A percentile compares a stretch with the other conserved stretches of the same genome.
Conservation (phyloP, 2,888 invertebrate genomes). For the Coenonympha arcania region DNA sequence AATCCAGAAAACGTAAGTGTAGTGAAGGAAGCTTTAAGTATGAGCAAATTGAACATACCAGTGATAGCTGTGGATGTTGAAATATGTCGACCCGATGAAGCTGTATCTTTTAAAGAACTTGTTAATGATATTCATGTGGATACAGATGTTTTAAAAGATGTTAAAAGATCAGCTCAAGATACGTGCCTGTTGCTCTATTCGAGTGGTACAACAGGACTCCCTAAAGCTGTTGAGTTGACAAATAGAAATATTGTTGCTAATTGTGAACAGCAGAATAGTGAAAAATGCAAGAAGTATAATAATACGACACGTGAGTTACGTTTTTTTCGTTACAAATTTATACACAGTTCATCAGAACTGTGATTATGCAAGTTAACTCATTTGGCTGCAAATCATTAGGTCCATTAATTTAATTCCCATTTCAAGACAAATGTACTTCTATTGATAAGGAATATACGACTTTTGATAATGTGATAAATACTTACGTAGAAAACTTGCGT, state of each 20-base stretch:
- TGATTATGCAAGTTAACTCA: not conserved
- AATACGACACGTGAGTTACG: slow-evolving; percentile 37
- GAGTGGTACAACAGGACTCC: slow-evolving; percentile 88
- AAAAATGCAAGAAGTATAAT: slow-evolving; percentile 37
- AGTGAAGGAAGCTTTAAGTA: slow-evolving; percentile 60
- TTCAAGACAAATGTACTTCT: too few relatives aligned
- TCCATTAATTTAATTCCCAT: too few relatives aligned
- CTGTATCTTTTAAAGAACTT: slow-evolving; percentile 76
- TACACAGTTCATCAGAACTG: too few relatives aligned
- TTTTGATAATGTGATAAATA: too few relatives aligned
- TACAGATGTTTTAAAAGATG: slow-evolving; percentile 57
- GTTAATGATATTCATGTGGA: slow-evolving; percentile 65
- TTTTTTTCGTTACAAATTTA: not conserved
- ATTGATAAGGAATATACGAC: too few relatives aligned
- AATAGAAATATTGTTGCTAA: slow-evolving; percentile 74
- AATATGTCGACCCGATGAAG: slow-evolving; percentile 55
- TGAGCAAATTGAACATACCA: slow-evolving; percentile 59
- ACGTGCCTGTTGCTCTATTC: slow-evolving; percentile 83
- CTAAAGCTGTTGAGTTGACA: slow-evolving; percentile 81
- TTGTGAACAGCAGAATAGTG: slow-evolving; percentile 46
- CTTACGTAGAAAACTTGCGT: too few relatives aligned
- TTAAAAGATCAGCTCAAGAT: slow-evolving; percentile 65
- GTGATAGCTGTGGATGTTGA: slow-evolving; percentile 58
- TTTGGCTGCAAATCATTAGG: too few relatives aligned
- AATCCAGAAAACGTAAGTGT: slow-evolving; percentile 56